Percentiles rank a stretch among this genome's conserved stretches.
Evolutionary conservation across 2,888 invertebrate genomes (phyloP).

Genomic region (Lochmaea crataegi): DNA sequence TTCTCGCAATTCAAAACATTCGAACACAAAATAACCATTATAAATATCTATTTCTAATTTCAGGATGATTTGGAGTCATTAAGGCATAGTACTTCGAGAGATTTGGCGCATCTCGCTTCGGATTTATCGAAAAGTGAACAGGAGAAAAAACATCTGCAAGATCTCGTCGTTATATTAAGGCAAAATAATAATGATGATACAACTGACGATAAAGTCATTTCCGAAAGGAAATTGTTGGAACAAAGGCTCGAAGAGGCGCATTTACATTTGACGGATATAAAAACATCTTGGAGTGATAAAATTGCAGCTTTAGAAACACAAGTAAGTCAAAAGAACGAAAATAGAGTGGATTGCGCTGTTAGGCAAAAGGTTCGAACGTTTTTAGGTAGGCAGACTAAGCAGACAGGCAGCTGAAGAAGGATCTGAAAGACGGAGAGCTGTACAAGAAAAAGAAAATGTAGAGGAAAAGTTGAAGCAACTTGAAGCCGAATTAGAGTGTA

Average conservation of each 20-base stretch:
- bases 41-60: constrained; percentile 46
- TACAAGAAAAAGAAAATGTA: constrained; percentile 75
- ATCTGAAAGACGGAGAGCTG: constrained; percentile 80
- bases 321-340: constrained; percentile 63
- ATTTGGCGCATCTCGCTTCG: constrained; percentile 75
- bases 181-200: constrained; percentile 63
- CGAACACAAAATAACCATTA: not conserved
- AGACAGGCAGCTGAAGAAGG: constrained; percentile 88
- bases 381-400: constrained; percentile 80
- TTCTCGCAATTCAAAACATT: constrained; percentile 50
- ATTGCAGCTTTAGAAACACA: constrained; percentile 91
- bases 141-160: constrained; percentile 77
- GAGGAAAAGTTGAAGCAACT: constrained; percentile 73
- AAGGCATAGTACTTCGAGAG: constrained; percentile 79
- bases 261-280: constrained; percentile 88
- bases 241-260: constrained; percentile 86
- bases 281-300: constrained; percentile 92
- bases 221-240: constrained; percentile 77
- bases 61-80: constrained; percentile 85
- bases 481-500: constrained; percentile 75
- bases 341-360: not conserved
- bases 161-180: constrained; percentile 71
- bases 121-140: constrained; percentile 81
- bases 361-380: constrained; percentile 22
- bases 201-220: constrained; percentile 69